Base-by-base conservation (phyloP, 1,140 invertebrate genomes). In the Caenorhabditis remanei region DNA sequence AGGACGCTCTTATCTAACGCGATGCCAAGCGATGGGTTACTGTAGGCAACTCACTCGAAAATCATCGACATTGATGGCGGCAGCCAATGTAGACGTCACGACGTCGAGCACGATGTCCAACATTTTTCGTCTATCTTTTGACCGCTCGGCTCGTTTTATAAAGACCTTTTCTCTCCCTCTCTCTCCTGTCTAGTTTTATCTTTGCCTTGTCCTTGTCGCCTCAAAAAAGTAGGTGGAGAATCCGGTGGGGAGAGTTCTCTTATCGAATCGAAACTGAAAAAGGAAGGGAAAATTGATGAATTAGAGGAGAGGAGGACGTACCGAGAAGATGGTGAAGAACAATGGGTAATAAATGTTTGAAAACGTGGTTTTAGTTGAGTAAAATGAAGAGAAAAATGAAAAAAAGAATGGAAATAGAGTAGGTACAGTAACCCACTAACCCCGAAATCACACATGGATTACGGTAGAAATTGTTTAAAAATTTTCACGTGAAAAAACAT, bases 261-360 rank as follows among this genome's bases (percentile, higher is more conserved):
- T 79, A 79, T 79, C 65, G 43, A 71, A 71, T 71, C 71, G 71
- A 50, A 19, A 79, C 46, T 9, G 65, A 50, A 79, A 50, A 50
- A 48, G n/a, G 21, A 79, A 79, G 9, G 16, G 46, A 41, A 71
- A 46, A 71, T 46, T 13, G 13, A 16, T 11, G 41, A 71, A 71
- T 46, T 43, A 43, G 40, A 71, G 19, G 4, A 43, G 40, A 16
- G 19, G 19, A 71, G 65, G 41, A 46, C 11, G 19, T 71, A 71
- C 65, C 41, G 61, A 71, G 19, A 71, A 71, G 19, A 41, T 71
- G 46, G 21, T 21, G 11, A 21, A 32, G 32, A 32, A 32, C 32
- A 32, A 32, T 32, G 32, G 32, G 32, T 32, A 32, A 32, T 32
- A 32, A 32, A 32, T 32, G 32, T 2, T 32, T 32, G 32, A 32